Percentiles rank a stretch among this genome's conserved stretches.
These are phyloP conservation scores for Danio kyathit DNA, from an alignment of 2,797 vertebrate species.

Conservation along the genomic window DNA sequence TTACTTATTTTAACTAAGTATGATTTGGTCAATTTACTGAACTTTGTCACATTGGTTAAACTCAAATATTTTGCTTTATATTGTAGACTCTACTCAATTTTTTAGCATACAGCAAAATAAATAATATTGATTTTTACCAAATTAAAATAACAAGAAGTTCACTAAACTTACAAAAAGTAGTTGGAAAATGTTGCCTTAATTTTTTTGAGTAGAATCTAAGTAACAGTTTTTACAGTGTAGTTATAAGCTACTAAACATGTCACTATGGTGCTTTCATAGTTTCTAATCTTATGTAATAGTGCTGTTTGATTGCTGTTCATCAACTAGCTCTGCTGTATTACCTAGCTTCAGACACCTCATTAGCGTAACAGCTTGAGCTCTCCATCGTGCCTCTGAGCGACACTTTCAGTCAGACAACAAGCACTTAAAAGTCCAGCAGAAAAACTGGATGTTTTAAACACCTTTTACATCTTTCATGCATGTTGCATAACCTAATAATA, in stretches of 20 bases:
- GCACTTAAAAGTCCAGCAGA: not conserved
- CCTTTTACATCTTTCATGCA: slow-evolving; percentile 7
- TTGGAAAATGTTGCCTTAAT: too few relatives aligned
- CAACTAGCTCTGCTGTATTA: slow-evolving; percentile 24
- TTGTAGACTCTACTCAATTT: too few relatives aligned
- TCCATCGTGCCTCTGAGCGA: not conserved
- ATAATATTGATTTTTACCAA: too few relatives aligned
- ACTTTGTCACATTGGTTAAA: too few relatives aligned
- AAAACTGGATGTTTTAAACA: not conserved
- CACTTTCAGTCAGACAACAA: slow-evolving; percentile 25
- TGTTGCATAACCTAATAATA: slow-evolving; percentile 6
- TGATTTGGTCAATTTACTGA: too few relatives aligned
- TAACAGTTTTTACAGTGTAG: too few relatives aligned
- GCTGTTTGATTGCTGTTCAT: slow-evolving; percentile 12
- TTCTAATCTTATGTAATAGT: slow-evolving; percentile 27
- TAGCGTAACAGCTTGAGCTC: slow-evolving; percentile 34
- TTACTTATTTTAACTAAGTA: too few relatives aligned
- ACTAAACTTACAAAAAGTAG: too few relatives aligned
- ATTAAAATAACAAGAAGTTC: too few relatives aligned
- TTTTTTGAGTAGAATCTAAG: too few relatives aligned
- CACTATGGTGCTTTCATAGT: not conserved
- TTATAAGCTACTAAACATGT: not conserved
- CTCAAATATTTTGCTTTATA: too few relatives aligned
- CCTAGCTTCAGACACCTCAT: slow-evolving; percentile 32
- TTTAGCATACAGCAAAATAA: too few relatives aligned